These are phyloP conservation scores for Lichenostomus cassidix DNA, from an alignment of 2,113 vertebrate genomes.

Conservation along the genomic window DNA sequence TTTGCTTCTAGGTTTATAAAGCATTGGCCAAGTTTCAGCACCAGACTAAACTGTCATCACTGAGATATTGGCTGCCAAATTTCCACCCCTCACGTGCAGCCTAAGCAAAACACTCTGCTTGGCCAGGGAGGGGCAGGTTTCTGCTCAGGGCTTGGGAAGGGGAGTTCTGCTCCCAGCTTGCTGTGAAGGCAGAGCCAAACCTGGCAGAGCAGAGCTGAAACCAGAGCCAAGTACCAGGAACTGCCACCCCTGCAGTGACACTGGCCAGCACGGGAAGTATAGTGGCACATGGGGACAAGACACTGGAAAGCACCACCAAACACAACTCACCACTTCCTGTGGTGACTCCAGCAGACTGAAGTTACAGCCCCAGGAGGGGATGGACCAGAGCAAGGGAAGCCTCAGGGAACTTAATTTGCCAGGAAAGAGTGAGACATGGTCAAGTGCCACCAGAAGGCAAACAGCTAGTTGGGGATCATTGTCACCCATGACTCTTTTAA, in stretches of 20 bases:
- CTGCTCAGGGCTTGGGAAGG: not conserved
- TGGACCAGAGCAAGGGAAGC: not conserved
- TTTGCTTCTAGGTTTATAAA: conserved; percentile 12
- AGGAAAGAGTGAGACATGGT: not conserved
- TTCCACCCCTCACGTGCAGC: conserved; percentile 13
- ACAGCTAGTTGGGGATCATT: not conserved
- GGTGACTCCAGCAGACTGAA: not conserved
- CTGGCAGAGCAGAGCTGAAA: not conserved
- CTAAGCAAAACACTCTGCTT: not conserved
- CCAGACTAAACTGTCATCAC: not conserved
- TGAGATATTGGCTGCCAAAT: not conserved
- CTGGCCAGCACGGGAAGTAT: not conserved
- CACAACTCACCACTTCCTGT: not conserved
- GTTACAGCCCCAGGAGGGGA: not conserved
- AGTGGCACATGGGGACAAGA: not conserved
- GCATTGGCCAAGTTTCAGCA: conserved; percentile 33
- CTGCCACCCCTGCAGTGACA: not conserved
- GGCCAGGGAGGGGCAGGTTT: not conserved
- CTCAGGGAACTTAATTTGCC: not conserved
- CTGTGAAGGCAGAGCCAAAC: not conserved
- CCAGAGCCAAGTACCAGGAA: not conserved
- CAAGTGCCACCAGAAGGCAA: not conserved
- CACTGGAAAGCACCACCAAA: not conserved
- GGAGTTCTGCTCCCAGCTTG: not conserved
- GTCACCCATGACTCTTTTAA: not conserved